Conservation (phyloP, 2,113 vertebrate species). For the Oreotragus oreotragus region DNA sequence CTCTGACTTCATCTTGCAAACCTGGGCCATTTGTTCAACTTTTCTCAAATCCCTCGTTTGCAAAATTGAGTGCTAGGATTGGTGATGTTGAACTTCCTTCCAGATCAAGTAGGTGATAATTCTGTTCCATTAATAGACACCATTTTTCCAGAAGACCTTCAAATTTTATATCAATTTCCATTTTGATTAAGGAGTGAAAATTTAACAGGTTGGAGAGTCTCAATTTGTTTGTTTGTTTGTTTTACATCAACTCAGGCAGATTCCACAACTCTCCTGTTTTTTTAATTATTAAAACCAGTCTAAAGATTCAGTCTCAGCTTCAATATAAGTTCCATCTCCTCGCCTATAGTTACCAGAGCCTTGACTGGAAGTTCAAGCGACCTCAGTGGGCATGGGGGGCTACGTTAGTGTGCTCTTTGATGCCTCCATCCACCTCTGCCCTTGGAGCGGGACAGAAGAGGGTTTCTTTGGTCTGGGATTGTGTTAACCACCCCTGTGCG, state of each 20-base stretch:
- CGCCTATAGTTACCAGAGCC: background rate
- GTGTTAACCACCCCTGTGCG: fast-evolving
- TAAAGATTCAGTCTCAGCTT: background rate
- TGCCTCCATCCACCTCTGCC: background rate
- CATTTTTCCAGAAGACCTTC: background rate
- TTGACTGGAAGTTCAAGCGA: background rate
- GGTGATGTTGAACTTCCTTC: background rate
- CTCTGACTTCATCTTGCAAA: background rate
- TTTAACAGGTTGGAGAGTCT: background rate
- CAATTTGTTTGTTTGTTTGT: background rate
- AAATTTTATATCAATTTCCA: background rate
- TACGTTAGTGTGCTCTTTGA: fast-evolving
- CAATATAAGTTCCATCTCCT: background rate
- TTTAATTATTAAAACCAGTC: background rate
- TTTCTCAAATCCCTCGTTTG: background rate
- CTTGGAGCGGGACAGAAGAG: background rate
- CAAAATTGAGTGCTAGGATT: background rate
- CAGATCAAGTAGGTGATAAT: background rate
- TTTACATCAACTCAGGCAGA: background rate
- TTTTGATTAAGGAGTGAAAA: background rate
- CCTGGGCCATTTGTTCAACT: background rate
- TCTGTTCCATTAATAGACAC: background rate
- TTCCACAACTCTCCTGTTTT: background rate
- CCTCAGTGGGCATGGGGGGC: fast-evolving
- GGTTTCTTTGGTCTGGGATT: background rate